Percentiles rank a stretch among this genome's conserved stretches.
These are phyloP conservation scores for Triplophysa dalaica DNA, from an alignment of 2,113 vertebrate species.

Conservation along the genomic window DNA sequence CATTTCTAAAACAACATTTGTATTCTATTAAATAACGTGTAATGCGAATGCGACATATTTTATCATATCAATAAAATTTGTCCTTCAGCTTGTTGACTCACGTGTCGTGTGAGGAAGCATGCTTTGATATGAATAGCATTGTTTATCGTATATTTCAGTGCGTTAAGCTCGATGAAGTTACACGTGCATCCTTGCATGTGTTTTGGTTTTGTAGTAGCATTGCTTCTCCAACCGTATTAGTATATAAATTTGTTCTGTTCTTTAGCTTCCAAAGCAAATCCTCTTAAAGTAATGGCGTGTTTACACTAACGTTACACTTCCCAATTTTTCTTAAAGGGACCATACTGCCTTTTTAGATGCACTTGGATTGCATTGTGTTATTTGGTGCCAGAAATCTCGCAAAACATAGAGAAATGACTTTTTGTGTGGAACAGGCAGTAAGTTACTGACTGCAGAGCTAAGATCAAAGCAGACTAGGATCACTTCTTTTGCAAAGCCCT, in stretches of 20 bases:
- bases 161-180: not conserved
- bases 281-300: not conserved
- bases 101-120: not conserved
- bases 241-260: not conserved
- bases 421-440: not conserved
- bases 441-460: not conserved
- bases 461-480: slow-evolving; percentile 12
- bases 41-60: not conserved
- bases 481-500: not conserved
- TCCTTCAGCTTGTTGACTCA: not conserved
- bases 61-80: not conserved
- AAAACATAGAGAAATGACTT: not conserved
- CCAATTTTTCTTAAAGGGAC: not conserved
- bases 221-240: not conserved
- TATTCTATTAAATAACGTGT: not conserved
- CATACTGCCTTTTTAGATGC: not conserved
- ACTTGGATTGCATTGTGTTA: slow-evolving; percentile 6
- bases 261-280: not conserved
- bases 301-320: not conserved
- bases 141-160: not conserved
- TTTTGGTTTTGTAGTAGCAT: not conserved
- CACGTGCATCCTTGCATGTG: not conserved
- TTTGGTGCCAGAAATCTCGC: slow-evolving; percentile 4
- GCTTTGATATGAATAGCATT: not conserved
- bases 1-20: not conserved